Base-by-base conservation (phyloP, 2,797 vertebrate genomes). In the Anabacerthia variegaticeps region DNA sequence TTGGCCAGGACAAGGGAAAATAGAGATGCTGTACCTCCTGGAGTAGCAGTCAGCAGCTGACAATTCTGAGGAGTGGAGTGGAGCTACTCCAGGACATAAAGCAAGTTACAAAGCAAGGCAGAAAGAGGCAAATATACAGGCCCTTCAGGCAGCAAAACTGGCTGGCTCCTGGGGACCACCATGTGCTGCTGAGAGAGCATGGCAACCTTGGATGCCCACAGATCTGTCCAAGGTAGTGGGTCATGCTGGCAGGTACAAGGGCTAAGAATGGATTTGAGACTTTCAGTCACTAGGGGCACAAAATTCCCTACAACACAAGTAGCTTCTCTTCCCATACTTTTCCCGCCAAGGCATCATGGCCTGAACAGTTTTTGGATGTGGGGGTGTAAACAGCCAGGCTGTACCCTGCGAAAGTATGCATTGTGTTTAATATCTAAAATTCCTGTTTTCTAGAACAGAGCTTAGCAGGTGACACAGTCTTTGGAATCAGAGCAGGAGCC, bases 161-260 rank as follows among this genome's bases (percentile, higher is more conserved):
- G 27, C 58, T 88, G 80, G 23, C 34, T 69, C 19, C 34, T 32
- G 17, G 26, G 41, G 12, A 43, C 14, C 1, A 3, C 58, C 0
- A 0, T 28, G 30, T 58, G 32, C 75, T 73, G 34, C 72, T 9
- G 6, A 24, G 67, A 72, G 21, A 87, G 26, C 2, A 1, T 44
- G 44, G 41, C 56, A 82, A 34, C 27, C 37, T 68, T 9, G 2
- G 34, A 28, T 82, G 46, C 22, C 20, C 46, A 51, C 0, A 0
- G 12, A 36, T 44, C 37, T 66, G 30, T 63, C 54, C 22, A 34
- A 43, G 36, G 43, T 54, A 51, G 34, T 24, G 41, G n/a, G 37
- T 74, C 41, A 52, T 1, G 3, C 32, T 44, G 32, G 32, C 27
- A 65, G 62, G 26, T 51, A 32, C 5, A 37, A 63, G 23, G 30